Base-by-base conservation (phyloP, 30 jellyfish, hydroid and myxozoan genomes). In the Cassiopea andromeda region DNA sequence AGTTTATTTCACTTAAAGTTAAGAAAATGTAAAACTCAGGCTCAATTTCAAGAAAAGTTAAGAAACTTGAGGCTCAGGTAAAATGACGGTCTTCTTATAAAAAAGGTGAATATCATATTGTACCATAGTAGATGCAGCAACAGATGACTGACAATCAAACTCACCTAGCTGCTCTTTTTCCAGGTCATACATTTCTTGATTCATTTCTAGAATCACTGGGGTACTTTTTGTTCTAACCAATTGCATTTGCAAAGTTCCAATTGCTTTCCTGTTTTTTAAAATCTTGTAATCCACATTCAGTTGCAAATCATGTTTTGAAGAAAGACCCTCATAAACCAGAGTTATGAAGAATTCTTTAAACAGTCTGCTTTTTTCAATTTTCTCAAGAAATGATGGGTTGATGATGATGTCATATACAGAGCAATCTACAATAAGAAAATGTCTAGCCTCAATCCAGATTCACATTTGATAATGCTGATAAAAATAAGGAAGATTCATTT, bases 201-300 rank as follows among this genome's bases (percentile, higher is more conserved):
- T 98, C 97, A 95, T 91, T 60, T 95, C 99, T 98, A 95, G 87
- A 7, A 95, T 95, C 73, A 95, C 97, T 15, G 99, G 99, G 19
- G 95, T 95, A 73, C 97, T 88, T 70, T 84, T 95, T 16, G 94
- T 90, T 13, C 97, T 81, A 13, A 95, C 99, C 60, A 77, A 85
- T 77, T 90, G 97, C 92, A 91, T 80, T 75, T 84, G 93, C 38
- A 95, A 86, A 1, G 97, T 85, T n/a, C 99, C 99, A 83, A 95
- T 82, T 12, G 97, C 97, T 57, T 95, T 95, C n/a, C 97, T 81
- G 80, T 95, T 95, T 85, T 95, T 95, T 43, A 95, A 77, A 1
- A 95, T 87, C 45, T 7, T 76, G 81, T 73, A 91, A 50, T 87
- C 92, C 27, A 78, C 89, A 58, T 60, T 70, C 85, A 95, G 91